These are phyloP conservation scores for Toxotes lorentzi DNA, from an alignment of 2,797 vertebrate genomes.

Conservation along the genomic window DNA sequence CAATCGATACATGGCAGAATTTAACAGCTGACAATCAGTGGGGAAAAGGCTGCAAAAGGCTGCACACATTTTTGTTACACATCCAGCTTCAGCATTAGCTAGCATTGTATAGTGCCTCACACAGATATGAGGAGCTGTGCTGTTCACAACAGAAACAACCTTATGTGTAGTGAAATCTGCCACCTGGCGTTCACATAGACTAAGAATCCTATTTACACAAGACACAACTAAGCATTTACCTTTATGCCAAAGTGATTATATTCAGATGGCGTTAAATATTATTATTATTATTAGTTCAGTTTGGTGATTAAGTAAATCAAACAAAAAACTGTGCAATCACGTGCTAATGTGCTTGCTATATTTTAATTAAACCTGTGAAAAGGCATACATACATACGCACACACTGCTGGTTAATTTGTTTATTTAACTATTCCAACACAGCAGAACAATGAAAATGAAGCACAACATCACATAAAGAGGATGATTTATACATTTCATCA, in stretches of 20 bases:
- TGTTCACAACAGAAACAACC: not conserved
- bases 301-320: not conserved
- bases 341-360: not conserved
- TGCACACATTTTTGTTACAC: not conserved
- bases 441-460: constrained; percentile 14
- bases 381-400: not conserved
- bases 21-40: constrained; percentile 12
- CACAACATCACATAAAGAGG: constrained; percentile 3
- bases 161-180: not conserved
- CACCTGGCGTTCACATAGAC: constrained; percentile 30
- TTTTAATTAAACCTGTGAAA: not conserved
- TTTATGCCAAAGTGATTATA: too few relatives aligned
- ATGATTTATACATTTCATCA: not conserved
- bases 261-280: too few relatives aligned
- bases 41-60: constrained; percentile 19
- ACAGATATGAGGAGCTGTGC: not conserved
- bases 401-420: not conserved
- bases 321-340: not conserved
- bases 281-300: too few relatives aligned
- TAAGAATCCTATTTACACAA: not conserved
- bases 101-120: not conserved
- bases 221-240: not conserved
- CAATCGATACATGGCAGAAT: constrained; percentile 54
- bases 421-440: constrained; percentile 6
- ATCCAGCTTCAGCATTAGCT: not conserved